Conservation (phyloP, 2,113 vertebrate species). For the Speoplatyrhinus poulsoni region DNA sequence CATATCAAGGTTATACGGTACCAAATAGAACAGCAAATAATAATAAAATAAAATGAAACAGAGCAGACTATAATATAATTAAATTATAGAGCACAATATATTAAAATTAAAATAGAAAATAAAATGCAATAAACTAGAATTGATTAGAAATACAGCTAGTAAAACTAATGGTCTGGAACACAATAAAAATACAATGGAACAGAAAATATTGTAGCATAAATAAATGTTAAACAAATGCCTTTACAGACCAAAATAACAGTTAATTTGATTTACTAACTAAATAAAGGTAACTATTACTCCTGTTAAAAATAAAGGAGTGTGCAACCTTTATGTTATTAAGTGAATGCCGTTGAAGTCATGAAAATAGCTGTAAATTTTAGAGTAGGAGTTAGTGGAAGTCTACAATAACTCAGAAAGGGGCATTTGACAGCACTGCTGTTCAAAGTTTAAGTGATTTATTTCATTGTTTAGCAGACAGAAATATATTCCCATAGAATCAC, state of each 20-base stretch:
- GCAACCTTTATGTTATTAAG: constrained; percentile 21
- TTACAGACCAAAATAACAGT: no score
- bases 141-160: no score
- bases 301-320: not conserved
- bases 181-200: not conserved
- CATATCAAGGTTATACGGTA: not conserved
- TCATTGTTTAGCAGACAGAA: not conserved
- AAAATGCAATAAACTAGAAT: no score
- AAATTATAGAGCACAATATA: not conserved
- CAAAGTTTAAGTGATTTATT: constrained; percentile 19
- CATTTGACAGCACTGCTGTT: constrained; percentile 4
- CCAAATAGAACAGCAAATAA: not conserved
- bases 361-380: constrained; percentile 7
- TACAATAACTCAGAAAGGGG: not conserved
- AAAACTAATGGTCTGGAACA: no score
- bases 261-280: not conserved
- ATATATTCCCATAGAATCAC: not conserved
- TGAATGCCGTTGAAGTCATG: not conserved
- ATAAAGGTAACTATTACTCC: not conserved
- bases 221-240: no score
- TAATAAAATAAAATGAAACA: not conserved
- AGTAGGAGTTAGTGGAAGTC: not conserved
- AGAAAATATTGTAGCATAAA: not conserved
- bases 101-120: no score
- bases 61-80: not conserved